These are phyloP conservation scores for Drosophila busckii DNA, from an alignment of 1,140 invertebrate species.

Conservation along the genomic window DNA sequence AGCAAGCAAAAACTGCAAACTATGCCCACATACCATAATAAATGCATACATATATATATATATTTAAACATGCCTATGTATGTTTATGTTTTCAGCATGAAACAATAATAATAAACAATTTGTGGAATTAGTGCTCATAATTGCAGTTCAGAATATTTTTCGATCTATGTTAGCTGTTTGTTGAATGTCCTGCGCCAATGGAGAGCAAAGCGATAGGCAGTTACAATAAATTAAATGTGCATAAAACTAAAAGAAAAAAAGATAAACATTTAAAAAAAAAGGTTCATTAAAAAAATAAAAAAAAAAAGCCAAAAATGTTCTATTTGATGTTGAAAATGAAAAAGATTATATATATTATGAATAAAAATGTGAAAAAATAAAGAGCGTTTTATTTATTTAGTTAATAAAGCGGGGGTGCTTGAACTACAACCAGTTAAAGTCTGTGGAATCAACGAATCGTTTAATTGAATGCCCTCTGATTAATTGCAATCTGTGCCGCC, in stretches of 20 bases:
- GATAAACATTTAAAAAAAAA: slow-evolving; percentile 12
- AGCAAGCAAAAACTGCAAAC: slow-evolving; percentile 6
- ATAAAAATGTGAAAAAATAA: slow-evolving; percentile 43
- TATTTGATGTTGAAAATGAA: slow-evolving; percentile 69
- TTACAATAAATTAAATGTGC: slow-evolving; percentile 23
- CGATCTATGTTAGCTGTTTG: slow-evolving; percentile 67
- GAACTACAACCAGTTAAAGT: slow-evolving; percentile 4
- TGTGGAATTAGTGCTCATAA: slow-evolving; percentile 9
- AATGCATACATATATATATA: slow-evolving; percentile 5
- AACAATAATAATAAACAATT: not conserved
- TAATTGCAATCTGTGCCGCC: slow-evolving; percentile 8
- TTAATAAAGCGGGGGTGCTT: slow-evolving; percentile 7
- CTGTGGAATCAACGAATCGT: slow-evolving; percentile 2
- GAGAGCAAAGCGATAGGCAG: slow-evolving; percentile 24
- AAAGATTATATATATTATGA: slow-evolving; percentile 41
- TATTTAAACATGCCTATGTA: slow-evolving; percentile 3
- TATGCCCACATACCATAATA: not conserved
- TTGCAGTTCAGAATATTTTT: slow-evolving; percentile 59
- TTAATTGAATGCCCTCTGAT: slow-evolving; percentile 16
- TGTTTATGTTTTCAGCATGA: slow-evolving; percentile 1
- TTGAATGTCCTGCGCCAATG: slow-evolving; percentile 30
- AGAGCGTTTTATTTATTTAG: slow-evolving; percentile 6
- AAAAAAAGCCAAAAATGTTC: slow-evolving; percentile 46
- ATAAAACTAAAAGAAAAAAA: slow-evolving; percentile 18
- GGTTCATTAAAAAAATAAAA: slow-evolving; percentile 32